phyloP scores from a whole-genome alignment of 2,888 invertebrate species.

The Hedya salicella region DNA sequence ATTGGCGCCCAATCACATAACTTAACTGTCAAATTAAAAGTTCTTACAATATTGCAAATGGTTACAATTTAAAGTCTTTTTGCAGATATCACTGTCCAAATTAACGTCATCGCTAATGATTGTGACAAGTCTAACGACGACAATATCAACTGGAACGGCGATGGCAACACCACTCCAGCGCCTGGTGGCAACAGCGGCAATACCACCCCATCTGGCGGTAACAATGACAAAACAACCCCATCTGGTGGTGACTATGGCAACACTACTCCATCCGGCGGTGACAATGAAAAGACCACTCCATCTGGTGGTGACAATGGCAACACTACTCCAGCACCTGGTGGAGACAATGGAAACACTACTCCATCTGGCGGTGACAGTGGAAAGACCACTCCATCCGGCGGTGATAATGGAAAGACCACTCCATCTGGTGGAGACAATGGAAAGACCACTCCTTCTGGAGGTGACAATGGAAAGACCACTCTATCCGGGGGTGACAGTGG shows the following conservation, averaged over 20 bases:
- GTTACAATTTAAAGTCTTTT: background rate
- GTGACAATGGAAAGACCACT: background rate
- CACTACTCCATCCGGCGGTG: background rate
- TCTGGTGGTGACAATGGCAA: background rate
- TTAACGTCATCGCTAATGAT: background rate
- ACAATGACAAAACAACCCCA: too few relatives aligned
- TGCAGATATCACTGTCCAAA: background rate
- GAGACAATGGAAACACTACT: background rate
- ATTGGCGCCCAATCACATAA: too few relatives aligned
- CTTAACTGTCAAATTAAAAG: too few relatives aligned
- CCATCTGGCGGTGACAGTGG: background rate
- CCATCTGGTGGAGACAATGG: background rate
- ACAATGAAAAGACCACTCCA: background rate
- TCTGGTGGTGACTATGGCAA: background rate
- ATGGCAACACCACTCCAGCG: background rate
- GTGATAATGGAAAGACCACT: background rate
- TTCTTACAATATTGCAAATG: too few relatives aligned
- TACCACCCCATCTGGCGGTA: background rate
- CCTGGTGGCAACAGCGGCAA: background rate
- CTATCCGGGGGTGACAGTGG: background rate
- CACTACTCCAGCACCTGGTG: background rate
- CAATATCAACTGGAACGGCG: conserved; percentile 8
- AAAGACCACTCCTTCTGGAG: background rate
- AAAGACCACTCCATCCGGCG: background rate
- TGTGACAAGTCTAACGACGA: conserved; percentile 2